Evolutionary conservation across 2,888 invertebrate genomes (phyloP).

Genomic region (Netelia inedita): DNA sequence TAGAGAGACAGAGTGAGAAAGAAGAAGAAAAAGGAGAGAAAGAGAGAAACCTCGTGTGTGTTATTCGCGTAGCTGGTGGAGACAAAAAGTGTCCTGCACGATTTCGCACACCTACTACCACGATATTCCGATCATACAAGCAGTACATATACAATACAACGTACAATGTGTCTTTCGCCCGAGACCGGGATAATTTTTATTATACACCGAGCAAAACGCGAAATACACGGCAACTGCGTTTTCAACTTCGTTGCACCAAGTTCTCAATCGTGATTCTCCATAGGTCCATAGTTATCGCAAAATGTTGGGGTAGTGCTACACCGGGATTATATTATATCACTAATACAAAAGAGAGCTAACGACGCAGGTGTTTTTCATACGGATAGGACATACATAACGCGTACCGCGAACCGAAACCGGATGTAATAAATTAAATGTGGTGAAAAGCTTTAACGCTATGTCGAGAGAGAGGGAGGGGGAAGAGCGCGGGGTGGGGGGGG

Average conservation of each 20-base stretch:
- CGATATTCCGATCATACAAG: conserved; percentile 42
- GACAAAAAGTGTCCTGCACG: conserved; percentile 65
- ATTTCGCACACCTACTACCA: conserved; percentile 64
- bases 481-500: not conserved
- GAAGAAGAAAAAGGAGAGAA: no score
- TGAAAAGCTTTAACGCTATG: conserved; percentile 71
- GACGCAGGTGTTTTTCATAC: no score
- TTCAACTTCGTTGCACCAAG: conserved; percentile 54
- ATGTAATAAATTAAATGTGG: conserved; percentile 76
- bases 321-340: not conserved
- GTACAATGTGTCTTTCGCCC: not conserved
- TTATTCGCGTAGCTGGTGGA: not conserved
- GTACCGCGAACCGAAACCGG: no score
- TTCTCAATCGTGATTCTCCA: conserved; percentile 67
- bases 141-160: not conserved
- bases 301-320: conserved; percentile 2
- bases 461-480: no score
- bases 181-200: conserved; percentile 1
- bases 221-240: conserved; percentile 12
- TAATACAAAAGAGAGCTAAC: no score
- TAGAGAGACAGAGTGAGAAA: no score
- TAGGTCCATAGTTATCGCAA: conserved; percentile 25
- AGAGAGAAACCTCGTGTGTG: no score
- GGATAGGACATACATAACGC: no score
- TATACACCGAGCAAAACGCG: conserved; percentile 8